These are phyloP conservation scores for Capitulum mitella DNA, from an alignment of 2,888 invertebrate genomes.

Conservation along the genomic window DNA sequence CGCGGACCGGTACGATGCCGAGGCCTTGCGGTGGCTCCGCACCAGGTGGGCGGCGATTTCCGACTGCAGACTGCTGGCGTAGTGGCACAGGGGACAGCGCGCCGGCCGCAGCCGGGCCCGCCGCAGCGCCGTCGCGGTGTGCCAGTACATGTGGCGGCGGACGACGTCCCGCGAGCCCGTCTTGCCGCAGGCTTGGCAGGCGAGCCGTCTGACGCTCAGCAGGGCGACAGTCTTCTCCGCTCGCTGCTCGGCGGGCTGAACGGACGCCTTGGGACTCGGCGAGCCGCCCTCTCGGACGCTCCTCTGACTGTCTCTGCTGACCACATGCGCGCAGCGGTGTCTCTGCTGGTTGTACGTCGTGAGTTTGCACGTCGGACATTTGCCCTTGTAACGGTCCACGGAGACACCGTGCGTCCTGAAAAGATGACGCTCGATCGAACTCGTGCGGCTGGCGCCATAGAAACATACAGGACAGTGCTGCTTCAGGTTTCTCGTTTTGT, in stretches of 20 bases:
- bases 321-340: not conserved
- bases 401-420: not conserved
- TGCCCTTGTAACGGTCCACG: not conserved
- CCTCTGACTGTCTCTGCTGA: not conserved
- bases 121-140: not conserved
- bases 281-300: not conserved
- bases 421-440: not conserved
- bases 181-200: not conserved
- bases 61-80: too few relatives aligned
- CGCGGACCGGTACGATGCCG: not conserved
- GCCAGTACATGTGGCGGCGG: not conserved
- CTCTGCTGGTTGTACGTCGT: not conserved
- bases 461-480: constrained; percentile 6
- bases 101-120: not conserved
- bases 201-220: too few relatives aligned
- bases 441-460: not conserved
- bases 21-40: not conserved
- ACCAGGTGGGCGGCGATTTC: too few relatives aligned
- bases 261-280: not conserved
- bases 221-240: too few relatives aligned
- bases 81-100: not conserved
- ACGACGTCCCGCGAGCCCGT: not conserved
- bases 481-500: not conserved
- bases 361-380: not conserved
- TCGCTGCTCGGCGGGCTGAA: not conserved